Percentiles rank a stretch among this genome's conserved stretches.
phyloP scores from a whole-genome alignment of 1,140 invertebrate species.

The Atta cephalotes region DNA sequence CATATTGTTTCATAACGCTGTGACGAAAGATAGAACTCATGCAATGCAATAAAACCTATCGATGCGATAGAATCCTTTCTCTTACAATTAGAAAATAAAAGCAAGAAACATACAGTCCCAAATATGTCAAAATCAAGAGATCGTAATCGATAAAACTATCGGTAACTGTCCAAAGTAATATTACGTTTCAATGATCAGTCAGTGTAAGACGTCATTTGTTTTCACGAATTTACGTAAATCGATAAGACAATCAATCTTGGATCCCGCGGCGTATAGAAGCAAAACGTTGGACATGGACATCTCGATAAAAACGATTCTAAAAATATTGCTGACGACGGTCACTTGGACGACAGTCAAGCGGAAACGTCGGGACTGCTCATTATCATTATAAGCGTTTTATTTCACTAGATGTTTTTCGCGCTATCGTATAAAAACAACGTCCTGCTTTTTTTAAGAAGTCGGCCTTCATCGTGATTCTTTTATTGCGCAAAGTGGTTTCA shows the following conservation, averaged over 20 bases:
- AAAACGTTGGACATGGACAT: slow-evolving; percentile 4
- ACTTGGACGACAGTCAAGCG: background rate
- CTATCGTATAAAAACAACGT: slow-evolving; percentile 44
- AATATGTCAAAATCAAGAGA: background rate
- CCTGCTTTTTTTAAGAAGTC: slow-evolving; percentile 24
- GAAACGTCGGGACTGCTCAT: slow-evolving; percentile 43
- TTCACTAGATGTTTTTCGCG: slow-evolving; percentile 47
- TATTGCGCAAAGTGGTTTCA: background rate
- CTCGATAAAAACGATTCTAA: slow-evolving; percentile 35
- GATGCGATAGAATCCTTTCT: background rate
- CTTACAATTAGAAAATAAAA: slow-evolving; percentile 4
- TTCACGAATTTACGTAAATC: slow-evolving; percentile 45
- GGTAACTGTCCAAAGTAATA: background rate
- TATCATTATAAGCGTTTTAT: slow-evolving; percentile 50
- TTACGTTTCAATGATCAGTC: background rate
- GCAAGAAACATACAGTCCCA: background rate
- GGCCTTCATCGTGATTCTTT: slow-evolving; percentile 25
- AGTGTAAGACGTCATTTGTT: background rate
- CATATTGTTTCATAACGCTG: slow-evolving; percentile 1
- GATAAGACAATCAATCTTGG: slow-evolving; percentile 37
- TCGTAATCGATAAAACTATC: background rate
- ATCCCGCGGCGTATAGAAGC: slow-evolving; percentile 6
- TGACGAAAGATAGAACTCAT: background rate
- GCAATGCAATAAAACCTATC: background rate
- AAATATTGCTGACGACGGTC: slow-evolving; percentile 48